Evolutionary conservation across 2,797 vertebrate species (phyloP), one percentile per base, ranked within the genome.

Genomic region (Sebastes steindachneri): DNA sequence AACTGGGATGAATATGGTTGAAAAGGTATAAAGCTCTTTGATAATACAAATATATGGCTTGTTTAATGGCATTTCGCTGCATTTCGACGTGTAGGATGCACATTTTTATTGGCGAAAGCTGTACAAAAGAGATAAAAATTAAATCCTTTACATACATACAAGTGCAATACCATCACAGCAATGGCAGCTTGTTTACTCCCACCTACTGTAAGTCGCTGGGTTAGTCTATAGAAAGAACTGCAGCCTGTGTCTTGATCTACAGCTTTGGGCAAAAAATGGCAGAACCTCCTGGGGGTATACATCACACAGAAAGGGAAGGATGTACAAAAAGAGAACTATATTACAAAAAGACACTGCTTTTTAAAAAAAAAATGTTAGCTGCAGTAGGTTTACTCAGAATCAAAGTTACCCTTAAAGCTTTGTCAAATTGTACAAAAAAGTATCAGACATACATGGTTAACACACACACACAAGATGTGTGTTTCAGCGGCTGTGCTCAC

Each of bases 401-500:
- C 23, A 51, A 31, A 58, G 63, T 45, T 31, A 41, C 45, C 45
- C 17, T 45, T 3, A n/a, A 37, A 28, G 7, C 29, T 21, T n/a
- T 37, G 41, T 25, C 26, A n/a, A 41, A 37, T 17, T 33, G 8
- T 73, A 31, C 5, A 25, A 31, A 14, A 23, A 23, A 62, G 4
- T 2, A 26, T 67, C 26, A 25, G 48, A 12, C 45, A 19, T 48
- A 48, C 17, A 48, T 4, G 7, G 45, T 9, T 48, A 48, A 60
- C 35, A 54, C 9, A 17, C 14, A 19, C 26, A 9, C 26, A 3
- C 9, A 28, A 31, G 23, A 63, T 45, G 29, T 26, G 17, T 41
- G 10, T 48, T 62, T 19, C 6, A 4, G n/a, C 3, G 0, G 10
- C 4, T 4, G 9, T 5, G 35, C 96, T 97, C 94, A 99, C 98